phyloP scores from a whole-genome alignment of 2,113 vertebrate species.

The Albula glossodonta region DNA sequence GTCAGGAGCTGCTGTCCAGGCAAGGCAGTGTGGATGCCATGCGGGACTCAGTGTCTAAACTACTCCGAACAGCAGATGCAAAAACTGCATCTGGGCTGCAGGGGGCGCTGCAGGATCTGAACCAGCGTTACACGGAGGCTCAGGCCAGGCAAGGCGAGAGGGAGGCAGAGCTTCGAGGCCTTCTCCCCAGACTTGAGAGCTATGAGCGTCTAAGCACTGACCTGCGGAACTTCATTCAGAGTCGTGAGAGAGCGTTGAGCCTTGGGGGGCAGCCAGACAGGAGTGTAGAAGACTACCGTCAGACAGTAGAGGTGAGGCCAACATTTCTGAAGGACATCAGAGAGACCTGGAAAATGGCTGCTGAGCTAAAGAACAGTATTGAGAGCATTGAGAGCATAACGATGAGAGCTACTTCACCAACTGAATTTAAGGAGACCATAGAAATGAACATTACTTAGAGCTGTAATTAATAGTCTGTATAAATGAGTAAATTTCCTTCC shows the following conservation, averaged over 20 bases:
- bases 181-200: constrained; percentile 84
- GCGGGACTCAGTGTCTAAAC: constrained; percentile 80
- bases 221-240: constrained; percentile 81
- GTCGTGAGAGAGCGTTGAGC: constrained; percentile 72
- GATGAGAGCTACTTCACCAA: background rate
- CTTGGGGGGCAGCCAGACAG: constrained; percentile 82
- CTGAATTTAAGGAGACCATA: background rate
- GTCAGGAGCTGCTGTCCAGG: constrained; percentile 88
- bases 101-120: constrained; percentile 74
- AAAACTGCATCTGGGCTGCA: constrained; percentile 77
- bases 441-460: no score
- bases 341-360: background rate
- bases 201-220: constrained; percentile 81
- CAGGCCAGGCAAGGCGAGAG: constrained; percentile 76
- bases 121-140: constrained; percentile 71
- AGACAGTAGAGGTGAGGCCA: constrained; percentile 84
- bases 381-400: background rate
- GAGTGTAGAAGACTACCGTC: constrained; percentile 82
- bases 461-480: no score
- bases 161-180: constrained; percentile 76
- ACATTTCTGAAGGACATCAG: accelerated
- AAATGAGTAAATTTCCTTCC: no score
- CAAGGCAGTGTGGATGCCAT: constrained; percentile 91
- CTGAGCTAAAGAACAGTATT: background rate
- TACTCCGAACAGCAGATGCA: constrained; percentile 80